phyloP scores from a whole-genome alignment of 2,797 vertebrate genomes.

The Gambelia wislizenii region DNA sequence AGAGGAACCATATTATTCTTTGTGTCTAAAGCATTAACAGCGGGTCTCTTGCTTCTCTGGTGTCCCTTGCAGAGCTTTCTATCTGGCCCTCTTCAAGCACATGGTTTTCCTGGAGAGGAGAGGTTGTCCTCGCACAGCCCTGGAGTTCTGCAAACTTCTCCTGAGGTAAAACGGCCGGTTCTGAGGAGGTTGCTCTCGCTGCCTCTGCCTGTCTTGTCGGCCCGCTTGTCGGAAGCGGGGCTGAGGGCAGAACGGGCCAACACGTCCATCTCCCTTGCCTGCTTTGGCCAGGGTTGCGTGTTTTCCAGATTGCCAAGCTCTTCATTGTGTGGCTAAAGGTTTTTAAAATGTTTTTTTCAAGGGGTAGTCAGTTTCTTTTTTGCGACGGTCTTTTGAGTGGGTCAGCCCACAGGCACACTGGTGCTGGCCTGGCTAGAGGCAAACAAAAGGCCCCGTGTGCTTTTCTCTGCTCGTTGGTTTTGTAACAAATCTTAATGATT shows the following conservation, averaged over 20 bases:
- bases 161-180: conserved; percentile 84
- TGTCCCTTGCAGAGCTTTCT: conserved; percentile 87
- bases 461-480: not conserved
- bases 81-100: conserved; percentile 95
- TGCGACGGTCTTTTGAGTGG: too few relatives aligned
- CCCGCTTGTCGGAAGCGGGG: too few relatives aligned
- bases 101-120: conserved; percentile 96
- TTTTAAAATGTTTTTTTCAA: too few relatives aligned
- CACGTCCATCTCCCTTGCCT: not conserved
- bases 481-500: not conserved
- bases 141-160: conserved; percentile 97
- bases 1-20: not conserved
- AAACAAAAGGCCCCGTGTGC: not conserved
- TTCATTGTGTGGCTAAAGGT: not conserved
- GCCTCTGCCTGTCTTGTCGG: not conserved
- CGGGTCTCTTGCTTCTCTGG: not conserved
- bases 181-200: not conserved
- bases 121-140: conserved; percentile 93
- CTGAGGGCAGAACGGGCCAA: not conserved
- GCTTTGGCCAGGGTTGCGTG: not conserved
- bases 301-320: too few relatives aligned
- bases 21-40: not conserved
- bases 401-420: too few relatives aligned
- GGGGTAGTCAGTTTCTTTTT: too few relatives aligned
- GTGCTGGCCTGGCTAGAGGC: conserved; percentile 74